phyloP scores from a whole-genome alignment of 2,888 invertebrate species.

The Chalcis sispes region DNA sequence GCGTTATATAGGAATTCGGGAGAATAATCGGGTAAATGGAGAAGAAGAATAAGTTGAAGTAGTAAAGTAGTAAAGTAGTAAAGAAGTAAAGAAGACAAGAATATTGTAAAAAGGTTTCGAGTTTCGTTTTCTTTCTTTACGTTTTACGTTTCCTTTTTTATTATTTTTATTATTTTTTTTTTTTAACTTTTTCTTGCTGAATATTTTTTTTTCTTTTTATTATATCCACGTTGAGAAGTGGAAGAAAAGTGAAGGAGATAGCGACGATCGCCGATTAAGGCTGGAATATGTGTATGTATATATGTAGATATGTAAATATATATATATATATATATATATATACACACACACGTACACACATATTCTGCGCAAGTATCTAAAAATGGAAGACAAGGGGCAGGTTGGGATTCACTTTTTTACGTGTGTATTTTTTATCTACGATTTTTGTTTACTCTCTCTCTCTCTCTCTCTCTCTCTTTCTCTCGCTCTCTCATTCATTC shows the following conservation, averaged over 20 bases:
- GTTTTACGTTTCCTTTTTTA: no score
- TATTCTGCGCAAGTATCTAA: slow-evolving; percentile 56
- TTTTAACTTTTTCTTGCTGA: no score
- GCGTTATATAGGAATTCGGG: not conserved
- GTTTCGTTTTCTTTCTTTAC: no score
- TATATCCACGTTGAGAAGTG: not conserved
- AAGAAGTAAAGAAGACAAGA: no score
- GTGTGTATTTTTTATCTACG: not conserved
- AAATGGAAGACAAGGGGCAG: slow-evolving; percentile 66
- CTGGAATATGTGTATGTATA: not conserved
- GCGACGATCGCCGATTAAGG: no score
- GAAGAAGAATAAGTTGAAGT: not conserved
- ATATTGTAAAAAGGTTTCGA: no score
- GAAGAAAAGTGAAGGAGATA: not conserved
- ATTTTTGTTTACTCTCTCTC: not conserved
- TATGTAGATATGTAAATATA: not conserved
- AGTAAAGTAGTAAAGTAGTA: no score
- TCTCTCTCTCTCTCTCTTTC: not conserved
- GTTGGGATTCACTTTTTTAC: slow-evolving; percentile 45
- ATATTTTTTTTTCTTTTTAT: not conserved
- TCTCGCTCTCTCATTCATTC: no score
- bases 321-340: not conserved
- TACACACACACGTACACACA: not conserved
- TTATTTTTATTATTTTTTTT: no score
- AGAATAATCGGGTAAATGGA: not conserved